Conservation (phyloP, 2,113 vertebrate species). For the Corythoichthys intestinalis region DNA sequence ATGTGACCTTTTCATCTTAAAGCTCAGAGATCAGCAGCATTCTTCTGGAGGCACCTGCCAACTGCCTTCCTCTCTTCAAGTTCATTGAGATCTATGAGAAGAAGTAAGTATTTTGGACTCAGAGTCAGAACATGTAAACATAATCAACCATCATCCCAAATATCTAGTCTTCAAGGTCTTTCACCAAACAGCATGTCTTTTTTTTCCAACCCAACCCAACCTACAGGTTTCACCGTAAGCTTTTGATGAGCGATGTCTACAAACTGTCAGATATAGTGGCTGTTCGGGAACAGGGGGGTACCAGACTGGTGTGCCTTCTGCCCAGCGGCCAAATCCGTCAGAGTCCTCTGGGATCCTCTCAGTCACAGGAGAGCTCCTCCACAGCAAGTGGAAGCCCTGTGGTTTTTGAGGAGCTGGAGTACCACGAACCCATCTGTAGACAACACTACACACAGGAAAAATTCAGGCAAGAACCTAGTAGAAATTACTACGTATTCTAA, state of each 20-base stretch:
- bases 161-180: background rate
- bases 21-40: conserved; percentile 86
- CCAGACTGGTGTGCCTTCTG: conserved; percentile 86
- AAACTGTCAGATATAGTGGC: conserved; percentile 83
- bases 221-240: conserved; percentile 83
- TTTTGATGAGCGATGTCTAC: conserved; percentile 84
- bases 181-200: background rate
- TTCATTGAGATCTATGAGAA: conserved; percentile 95
- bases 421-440: conserved; percentile 91
- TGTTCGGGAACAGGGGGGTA: conserved; percentile 85
- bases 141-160: background rate
- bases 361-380: conserved; percentile 87
- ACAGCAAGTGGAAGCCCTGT: conserved; percentile 87
- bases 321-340: conserved; percentile 85
- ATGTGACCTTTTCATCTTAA: conserved; percentile 17
- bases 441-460: conserved; percentile 81
- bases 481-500: background rate
- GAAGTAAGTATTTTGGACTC: conserved; percentile 74
- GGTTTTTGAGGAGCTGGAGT: conserved; percentile 94
- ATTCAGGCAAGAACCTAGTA: conserved; percentile 76
- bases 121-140: background rate
- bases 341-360: conserved; percentile 89
- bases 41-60: conserved; percentile 93
- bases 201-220: background rate
- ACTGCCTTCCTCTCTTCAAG: conserved; percentile 91